Conservation (phyloP, 2,113 vertebrate species). For the Macquaria ambigua region DNA sequence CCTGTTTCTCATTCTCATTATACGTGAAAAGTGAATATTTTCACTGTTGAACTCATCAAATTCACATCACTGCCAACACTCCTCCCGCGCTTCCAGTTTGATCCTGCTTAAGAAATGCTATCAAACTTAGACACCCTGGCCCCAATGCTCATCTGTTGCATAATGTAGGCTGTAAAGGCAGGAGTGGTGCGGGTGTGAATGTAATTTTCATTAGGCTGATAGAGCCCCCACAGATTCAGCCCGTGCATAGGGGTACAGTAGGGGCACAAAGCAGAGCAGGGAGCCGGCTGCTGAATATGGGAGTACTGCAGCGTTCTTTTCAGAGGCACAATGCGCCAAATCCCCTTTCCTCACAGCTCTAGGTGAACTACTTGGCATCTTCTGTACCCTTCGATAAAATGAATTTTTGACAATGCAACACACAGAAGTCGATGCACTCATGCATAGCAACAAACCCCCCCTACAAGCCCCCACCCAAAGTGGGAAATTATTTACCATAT, state of each 20-base stretch:
- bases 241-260: slow-evolving; percentile 53
- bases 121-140: slow-evolving; percentile 79
- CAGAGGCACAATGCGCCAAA: slow-evolving; percentile 60
- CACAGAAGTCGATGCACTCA: slow-evolving; percentile 52
- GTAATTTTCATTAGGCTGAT: slow-evolving; percentile 81
- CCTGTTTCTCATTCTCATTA: slow-evolving; percentile 76
- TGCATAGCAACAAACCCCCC: slow-evolving; percentile 32
- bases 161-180: slow-evolving; percentile 82
- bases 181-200: slow-evolving; percentile 72
- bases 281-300: slow-evolving; percentile 63
- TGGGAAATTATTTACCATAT: slow-evolving; percentile 64
- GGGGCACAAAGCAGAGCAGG: slow-evolving; percentile 63
- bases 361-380: slow-evolving; percentile 73
- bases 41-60: slow-evolving; percentile 84
- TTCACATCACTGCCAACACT: slow-evolving; percentile 80
- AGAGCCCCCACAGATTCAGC: slow-evolving; percentile 64
- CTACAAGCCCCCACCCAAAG: slow-evolving; percentile 8
- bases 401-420: slow-evolving; percentile 69
- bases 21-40: slow-evolving; percentile 81
- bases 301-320: slow-evolving; percentile 60
- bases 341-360: slow-evolving; percentile 67
- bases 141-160: slow-evolving; percentile 84
- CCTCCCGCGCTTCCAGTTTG: slow-evolving; percentile 73
- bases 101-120: slow-evolving; percentile 80
- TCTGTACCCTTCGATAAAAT: slow-evolving; percentile 61